These are phyloP conservation scores for Alentia gelatinosa DNA, from an alignment of 2,888 invertebrate species.

Conservation along the genomic window DNA sequence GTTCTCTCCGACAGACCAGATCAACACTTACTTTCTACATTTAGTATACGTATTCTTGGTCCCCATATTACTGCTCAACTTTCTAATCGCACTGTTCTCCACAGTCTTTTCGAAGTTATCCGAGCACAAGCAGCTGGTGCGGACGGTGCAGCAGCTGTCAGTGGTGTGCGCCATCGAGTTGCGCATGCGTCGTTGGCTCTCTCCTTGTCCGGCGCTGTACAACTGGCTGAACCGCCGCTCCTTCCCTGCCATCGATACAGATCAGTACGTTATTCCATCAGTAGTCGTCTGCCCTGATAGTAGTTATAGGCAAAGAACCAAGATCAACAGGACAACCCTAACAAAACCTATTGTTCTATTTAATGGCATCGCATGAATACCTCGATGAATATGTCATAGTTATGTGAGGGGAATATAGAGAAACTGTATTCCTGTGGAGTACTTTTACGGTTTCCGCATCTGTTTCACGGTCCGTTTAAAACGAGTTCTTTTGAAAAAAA, in stretches of 20 bases:
- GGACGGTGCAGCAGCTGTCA: neutral
- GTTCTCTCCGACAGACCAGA: neutral
- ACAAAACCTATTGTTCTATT: no score
- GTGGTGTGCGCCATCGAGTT: neutral
- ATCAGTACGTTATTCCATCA: neutral
- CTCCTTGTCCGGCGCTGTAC: neutral
- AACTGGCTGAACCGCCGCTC: neutral
- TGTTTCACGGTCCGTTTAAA: no score
- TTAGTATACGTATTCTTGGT: neutral
- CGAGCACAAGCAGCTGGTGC: neutral
- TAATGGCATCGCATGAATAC: no score
- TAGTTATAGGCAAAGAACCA: no score
- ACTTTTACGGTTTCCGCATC: no score
- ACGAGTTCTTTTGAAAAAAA: no score
- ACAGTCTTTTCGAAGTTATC: neutral
- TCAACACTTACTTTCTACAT: neutral
- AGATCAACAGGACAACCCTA: no score
- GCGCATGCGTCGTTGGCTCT: neutral
- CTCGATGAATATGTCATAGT: no score
- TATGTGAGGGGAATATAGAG: no score
- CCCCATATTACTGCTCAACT: neutral
- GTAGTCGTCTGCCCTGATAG: neutral
- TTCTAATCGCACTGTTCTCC: slow-evolving; percentile 6
- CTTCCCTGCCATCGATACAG: neutral
- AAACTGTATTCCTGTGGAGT: no score